Evolutionary conservation across 2,113 vertebrate genomes (phyloP).

Genomic region (Corvus moneduloides): DNA sequence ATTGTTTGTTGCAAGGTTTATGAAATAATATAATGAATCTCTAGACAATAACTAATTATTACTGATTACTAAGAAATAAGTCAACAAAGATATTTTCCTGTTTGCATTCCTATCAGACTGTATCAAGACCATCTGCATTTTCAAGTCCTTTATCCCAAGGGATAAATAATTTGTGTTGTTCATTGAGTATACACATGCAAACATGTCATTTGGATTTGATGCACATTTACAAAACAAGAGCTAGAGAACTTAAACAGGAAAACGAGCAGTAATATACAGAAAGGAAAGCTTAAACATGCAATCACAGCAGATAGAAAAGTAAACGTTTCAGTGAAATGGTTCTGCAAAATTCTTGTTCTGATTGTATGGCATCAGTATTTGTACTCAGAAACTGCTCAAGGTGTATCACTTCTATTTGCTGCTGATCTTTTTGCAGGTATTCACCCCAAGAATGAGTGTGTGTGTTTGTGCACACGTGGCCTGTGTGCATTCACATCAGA

Average conservation of each 20-base stretch:
- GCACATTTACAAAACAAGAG: constrained; percentile 30
- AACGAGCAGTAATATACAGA: background rate
- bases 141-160: constrained; percentile 72
- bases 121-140: constrained; percentile 82
- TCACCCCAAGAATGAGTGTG: background rate
- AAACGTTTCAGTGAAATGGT: background rate
- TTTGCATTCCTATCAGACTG: constrained; percentile 82
- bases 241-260: constrained; percentile 2
- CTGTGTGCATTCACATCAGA: background rate
- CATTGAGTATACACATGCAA: constrained; percentile 61
- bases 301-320: background rate
- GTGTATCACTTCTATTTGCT: background rate
- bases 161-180: constrained; percentile 73
- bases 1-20: constrained; percentile 50
- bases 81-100: constrained; percentile 83
- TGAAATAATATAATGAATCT: constrained; percentile 68
- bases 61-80: constrained; percentile 79
- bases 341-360: background rate
- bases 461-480: rapidly evolving
- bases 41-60: constrained; percentile 78
- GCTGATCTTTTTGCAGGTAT: background rate
- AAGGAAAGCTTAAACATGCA: background rate
- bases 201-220: constrained; percentile 56
- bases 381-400: background rate
- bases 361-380: background rate